These are phyloP conservation scores for Bolinopsis microptera DNA, from an alignment of 37 sponge, comb jelly and placozoan species.

Conservation along the genomic window DNA sequence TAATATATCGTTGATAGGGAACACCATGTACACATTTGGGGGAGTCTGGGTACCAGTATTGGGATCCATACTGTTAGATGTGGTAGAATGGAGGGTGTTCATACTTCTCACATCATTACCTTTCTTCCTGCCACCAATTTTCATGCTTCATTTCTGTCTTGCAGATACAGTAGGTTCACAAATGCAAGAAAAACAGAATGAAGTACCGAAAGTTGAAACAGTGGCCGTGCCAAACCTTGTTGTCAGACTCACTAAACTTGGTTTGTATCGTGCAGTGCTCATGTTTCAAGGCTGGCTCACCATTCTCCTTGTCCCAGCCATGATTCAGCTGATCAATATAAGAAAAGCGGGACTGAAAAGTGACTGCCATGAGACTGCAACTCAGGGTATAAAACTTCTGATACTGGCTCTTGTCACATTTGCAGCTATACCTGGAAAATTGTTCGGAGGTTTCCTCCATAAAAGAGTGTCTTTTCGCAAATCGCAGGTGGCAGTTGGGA, in stretches of 20 bases:
- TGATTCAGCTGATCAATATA: background rate
- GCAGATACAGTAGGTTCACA: too few relatives aligned
- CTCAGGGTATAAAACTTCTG: background rate
- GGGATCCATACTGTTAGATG: background rate
- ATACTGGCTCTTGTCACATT: background rate
- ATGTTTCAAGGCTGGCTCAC: too few relatives aligned
- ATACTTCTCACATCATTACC: background rate
- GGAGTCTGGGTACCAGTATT: background rate
- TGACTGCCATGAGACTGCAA: background rate
- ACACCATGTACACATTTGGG: background rate
- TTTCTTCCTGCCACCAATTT: background rate
- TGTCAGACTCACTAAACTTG: background rate
- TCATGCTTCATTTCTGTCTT: background rate
- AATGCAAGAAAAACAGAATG: too few relatives aligned
- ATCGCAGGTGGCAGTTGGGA: background rate
- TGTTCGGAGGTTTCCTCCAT: background rate
- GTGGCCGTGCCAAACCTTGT: background rate
- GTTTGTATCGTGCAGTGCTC: background rate
- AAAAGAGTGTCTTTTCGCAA: background rate
- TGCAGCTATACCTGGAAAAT: background rate
- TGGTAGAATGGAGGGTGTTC: background rate
- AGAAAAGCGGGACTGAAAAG: background rate
- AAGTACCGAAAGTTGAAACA: too few relatives aligned
- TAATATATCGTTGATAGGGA: too few relatives aligned
- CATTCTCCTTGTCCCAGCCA: background rate